Percentiles rank a stretch among this genome's conserved stretches.
These are phyloP conservation scores for Falco columbarius DNA, from an alignment of 2,797 vertebrate genomes.

Conservation along the genomic window DNA sequence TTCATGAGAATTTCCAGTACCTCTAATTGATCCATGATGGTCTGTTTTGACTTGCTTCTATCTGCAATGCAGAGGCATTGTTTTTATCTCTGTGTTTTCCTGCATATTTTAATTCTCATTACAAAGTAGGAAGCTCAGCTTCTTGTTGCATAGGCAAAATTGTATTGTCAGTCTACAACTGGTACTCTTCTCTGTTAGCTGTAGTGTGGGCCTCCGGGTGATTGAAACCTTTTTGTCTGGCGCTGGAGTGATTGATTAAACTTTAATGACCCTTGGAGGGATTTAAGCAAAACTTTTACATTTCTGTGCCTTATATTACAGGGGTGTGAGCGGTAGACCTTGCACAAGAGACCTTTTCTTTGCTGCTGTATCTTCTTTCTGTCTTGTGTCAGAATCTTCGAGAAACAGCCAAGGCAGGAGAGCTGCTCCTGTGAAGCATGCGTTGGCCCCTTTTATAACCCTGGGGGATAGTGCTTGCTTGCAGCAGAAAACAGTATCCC, in stretches of 20 bases:
- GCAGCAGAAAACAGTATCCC: not conserved
- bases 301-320: not conserved
- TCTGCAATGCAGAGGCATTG: not conserved
- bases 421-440: not conserved
- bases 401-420: not conserved
- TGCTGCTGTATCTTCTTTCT: not conserved
- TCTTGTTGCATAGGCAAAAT: not conserved
- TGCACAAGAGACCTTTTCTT: not conserved
- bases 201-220: not conserved
- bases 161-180: not conserved
- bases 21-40: conserved; percentile 56
- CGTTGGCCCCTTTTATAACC: not conserved
- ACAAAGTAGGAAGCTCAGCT: not conserved
- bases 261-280: not conserved
- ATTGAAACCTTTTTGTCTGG: not conserved
- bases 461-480: not conserved
- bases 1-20: conserved; percentile 50
- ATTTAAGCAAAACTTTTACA: not conserved
- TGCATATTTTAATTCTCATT: not conserved
- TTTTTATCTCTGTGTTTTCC: conserved; percentile 6
- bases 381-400: not conserved
- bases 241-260: not conserved
- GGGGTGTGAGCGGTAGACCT: not conserved
- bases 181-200: not conserved
- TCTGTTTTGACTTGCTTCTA: conserved; percentile 21